Conservation (phyloP, 2,888 invertebrate species). For the Pollenia amentaria region DNA sequence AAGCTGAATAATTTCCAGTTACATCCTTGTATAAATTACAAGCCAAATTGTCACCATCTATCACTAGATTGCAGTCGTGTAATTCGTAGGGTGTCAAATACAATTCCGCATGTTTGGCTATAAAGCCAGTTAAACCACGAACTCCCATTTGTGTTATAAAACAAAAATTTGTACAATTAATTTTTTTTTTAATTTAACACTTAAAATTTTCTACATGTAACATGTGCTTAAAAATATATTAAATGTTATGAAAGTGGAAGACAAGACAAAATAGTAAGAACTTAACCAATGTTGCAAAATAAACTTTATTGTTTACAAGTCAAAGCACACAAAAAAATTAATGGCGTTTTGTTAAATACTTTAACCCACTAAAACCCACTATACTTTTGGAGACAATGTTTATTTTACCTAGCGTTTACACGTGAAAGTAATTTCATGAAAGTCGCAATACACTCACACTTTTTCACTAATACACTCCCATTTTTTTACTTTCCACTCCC, state of each 20-base stretch:
- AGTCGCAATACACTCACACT: too few relatives aligned
- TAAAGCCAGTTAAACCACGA: slow-evolving; percentile 92
- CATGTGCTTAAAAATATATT: slow-evolving; percentile 33
- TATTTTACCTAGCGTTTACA: too few relatives aligned
- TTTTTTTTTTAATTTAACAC: neutral
- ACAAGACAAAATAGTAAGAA: slow-evolving; percentile 34
- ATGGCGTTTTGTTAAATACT: too few relatives aligned
- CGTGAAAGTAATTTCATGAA: too few relatives aligned
- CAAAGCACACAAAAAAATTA: too few relatives aligned
- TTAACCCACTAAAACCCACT: too few relatives aligned
- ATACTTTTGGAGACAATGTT: too few relatives aligned
- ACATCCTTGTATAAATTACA: slow-evolving; percentile 89
- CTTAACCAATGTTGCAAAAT: neutral
- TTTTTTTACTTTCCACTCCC: too few relatives aligned
- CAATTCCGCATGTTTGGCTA: slow-evolving; percentile 87
- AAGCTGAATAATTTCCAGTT: slow-evolving; percentile 88
- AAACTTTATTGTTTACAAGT: too few relatives aligned
- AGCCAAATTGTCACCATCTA: slow-evolving; percentile 92
- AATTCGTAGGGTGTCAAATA: slow-evolving; percentile 88
- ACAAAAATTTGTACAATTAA: neutral
- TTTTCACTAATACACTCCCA: too few relatives aligned
- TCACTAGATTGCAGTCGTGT: slow-evolving; percentile 89
- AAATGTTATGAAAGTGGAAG: slow-evolving; percentile 31
- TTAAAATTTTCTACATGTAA: neutral
- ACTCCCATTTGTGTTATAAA: slow-evolving; percentile 89